Conservation (phyloP, 2,888 invertebrate species). For the Pristionchus fissidentatus region DNA sequence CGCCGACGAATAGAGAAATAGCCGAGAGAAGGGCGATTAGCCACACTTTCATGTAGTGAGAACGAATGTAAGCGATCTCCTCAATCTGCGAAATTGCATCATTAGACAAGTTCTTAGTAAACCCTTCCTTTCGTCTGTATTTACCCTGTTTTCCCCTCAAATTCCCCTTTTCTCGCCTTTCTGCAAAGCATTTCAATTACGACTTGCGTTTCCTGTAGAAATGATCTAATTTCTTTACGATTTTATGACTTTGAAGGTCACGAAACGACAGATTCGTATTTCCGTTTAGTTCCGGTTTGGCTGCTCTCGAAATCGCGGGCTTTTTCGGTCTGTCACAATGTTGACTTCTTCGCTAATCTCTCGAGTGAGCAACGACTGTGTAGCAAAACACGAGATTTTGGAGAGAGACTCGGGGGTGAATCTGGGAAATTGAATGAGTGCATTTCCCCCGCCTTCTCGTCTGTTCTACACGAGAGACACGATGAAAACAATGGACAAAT, state of each 20-base stretch:
- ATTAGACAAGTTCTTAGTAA: too few species aligned
- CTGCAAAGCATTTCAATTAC: too few species aligned
- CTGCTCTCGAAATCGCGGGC: not conserved
- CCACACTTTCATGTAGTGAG: constrained; percentile 35
- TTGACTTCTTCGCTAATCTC: not conserved
- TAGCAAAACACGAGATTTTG: not conserved
- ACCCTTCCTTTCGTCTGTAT: too few species aligned
- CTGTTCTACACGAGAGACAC: not conserved
- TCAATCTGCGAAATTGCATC: not conserved
- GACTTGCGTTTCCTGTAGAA: too few species aligned
- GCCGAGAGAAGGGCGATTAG: not conserved
- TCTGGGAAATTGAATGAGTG: constrained; percentile 32
- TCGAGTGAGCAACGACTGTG: not conserved
- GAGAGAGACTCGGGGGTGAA: not conserved
- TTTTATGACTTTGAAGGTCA: not conserved
- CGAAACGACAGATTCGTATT: not conserved
- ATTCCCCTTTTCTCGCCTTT: too few species aligned
- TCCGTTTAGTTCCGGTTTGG: not conserved
- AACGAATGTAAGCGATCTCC: not conserved
- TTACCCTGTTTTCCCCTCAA: too few species aligned
- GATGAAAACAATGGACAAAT: constrained; percentile 15
- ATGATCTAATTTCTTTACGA: not conserved
- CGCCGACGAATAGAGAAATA: not conserved
- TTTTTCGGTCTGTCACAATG: not conserved
- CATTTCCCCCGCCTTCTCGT: not conserved